Percentiles rank a stretch among this genome's conserved stretches.
Conservation (phyloP, 2,113 vertebrate species). For the Castor canadensis region DNA sequence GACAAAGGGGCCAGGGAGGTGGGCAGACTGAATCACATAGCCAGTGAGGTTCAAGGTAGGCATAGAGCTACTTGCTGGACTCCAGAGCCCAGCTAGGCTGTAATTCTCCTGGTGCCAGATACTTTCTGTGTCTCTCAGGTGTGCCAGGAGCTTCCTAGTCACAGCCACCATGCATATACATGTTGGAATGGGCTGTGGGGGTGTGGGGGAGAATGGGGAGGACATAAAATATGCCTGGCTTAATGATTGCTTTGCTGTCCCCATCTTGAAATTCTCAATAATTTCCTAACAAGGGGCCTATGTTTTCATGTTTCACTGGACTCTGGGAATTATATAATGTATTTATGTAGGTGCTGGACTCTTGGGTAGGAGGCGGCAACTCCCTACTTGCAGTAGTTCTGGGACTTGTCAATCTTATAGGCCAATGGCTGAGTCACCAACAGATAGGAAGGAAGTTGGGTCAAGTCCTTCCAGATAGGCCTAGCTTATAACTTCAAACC, state of each 20-base stretch:
- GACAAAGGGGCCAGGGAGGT: not conserved
- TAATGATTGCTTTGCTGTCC: not conserved
- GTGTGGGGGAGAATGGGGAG: too few species aligned
- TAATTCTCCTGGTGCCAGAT: not conserved
- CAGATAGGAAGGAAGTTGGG: slow-evolving; percentile 41
- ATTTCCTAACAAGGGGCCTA: not conserved
- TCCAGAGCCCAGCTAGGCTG: not conserved
- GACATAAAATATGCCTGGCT: not conserved
- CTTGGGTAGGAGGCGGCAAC: not conserved
- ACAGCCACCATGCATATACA: not conserved
- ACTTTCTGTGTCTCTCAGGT: not conserved
- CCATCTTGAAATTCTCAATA: slow-evolving; percentile 8
- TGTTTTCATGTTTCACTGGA: slow-evolving; percentile 11
- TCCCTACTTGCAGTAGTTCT: not conserved
- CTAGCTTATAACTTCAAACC: not conserved
- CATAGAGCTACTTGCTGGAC: not conserved
- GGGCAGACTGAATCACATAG: not conserved
- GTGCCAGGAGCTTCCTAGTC: not conserved
- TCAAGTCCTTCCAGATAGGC: not conserved
- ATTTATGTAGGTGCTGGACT: slow-evolving; percentile 2
- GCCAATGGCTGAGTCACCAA: slow-evolving; percentile 26
- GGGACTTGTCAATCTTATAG: not conserved
- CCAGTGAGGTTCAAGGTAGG: not conserved
- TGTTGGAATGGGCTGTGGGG: not conserved
- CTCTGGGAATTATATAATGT: not conserved